These are phyloP conservation scores for Acromyrmex heyeri DNA, from an alignment of 1,140 invertebrate species.

Conservation along the genomic window DNA sequence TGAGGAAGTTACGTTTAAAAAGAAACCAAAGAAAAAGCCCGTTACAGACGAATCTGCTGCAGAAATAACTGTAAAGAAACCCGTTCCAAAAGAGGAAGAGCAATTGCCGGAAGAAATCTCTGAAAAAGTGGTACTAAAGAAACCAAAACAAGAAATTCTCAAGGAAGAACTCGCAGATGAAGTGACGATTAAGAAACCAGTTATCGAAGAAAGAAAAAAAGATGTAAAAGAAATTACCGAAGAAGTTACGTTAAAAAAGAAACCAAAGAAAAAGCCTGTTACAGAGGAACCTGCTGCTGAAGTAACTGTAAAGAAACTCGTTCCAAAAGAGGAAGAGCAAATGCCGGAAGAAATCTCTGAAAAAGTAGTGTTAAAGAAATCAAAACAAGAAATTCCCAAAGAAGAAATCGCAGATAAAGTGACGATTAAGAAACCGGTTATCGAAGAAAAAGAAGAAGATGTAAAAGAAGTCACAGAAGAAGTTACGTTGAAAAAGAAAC, in stretches of 20 bases:
- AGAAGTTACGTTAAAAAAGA: not conserved
- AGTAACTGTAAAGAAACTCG: not conserved
- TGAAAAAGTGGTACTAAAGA: constrained; percentile 81
- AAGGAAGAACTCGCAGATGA: constrained; percentile 82
- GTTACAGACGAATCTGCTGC: constrained; percentile 79
- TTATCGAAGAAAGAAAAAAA: constrained; percentile 78
- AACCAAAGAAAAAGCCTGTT: not conserved
- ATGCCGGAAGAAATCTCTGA: too few species aligned
- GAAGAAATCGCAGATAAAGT: too few species aligned
- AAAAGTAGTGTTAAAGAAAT: too few species aligned
- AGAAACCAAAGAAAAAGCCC: constrained; percentile 85
- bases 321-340: not conserved
- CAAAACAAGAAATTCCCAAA: too few species aligned
- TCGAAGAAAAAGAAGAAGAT: too few species aligned
- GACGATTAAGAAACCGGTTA: too few species aligned
- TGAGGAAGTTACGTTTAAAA: constrained; percentile 73
- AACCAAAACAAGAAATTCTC: constrained; percentile 83
- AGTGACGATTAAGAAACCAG: constrained; percentile 84
- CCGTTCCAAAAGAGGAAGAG: constrained; percentile 67
- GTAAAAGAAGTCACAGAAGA: too few species aligned
- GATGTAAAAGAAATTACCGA: constrained; percentile 79
- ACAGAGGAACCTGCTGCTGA: not conserved
- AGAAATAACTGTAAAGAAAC: constrained; percentile 82
- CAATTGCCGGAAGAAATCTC: constrained; percentile 76
- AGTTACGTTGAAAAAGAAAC: too few species aligned